phyloP scores from a whole-genome alignment of 2,113 vertebrate genomes.

The Nothocercus nigrocapillus region DNA sequence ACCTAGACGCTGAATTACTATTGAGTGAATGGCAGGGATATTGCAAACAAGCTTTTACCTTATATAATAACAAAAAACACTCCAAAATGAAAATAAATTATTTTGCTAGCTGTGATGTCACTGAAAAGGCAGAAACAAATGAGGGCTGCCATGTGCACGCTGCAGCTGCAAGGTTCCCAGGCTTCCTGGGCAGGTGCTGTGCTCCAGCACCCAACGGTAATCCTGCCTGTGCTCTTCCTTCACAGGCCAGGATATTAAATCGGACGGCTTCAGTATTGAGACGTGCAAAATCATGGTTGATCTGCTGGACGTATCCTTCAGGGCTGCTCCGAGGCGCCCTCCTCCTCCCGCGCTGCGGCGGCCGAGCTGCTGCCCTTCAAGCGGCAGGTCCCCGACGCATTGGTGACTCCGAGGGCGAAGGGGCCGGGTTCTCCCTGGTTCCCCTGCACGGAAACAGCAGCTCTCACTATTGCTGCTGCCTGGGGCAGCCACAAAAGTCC shows the following conservation, averaged over 20 bases:
- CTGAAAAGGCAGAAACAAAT: not conserved
- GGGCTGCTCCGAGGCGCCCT: not conserved
- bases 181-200: not conserved
- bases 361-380: not conserved
- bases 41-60: fast-evolving
- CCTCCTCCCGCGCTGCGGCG: not conserved
- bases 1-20: not conserved
- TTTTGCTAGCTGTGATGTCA: not conserved
- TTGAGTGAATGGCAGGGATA: not conserved
- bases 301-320: conserved; percentile 92
- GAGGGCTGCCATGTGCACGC: not conserved
- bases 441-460: not conserved
- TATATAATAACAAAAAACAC: not conserved
- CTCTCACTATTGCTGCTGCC: not conserved
- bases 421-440: not conserved
- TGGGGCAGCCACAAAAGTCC: fast-evolving
- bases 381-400: not conserved
- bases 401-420: not conserved
- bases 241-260: conserved; percentile 89
- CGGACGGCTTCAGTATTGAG: conserved; percentile 90
- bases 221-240: conserved; percentile 1
- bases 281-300: conserved; percentile 90
- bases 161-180: not conserved
- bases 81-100: not conserved
- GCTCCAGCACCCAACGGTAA: not conserved